phyloP scores from a whole-genome alignment of 53 echinoderm and acorn worm species.

The Holothuria scabra region DNA sequence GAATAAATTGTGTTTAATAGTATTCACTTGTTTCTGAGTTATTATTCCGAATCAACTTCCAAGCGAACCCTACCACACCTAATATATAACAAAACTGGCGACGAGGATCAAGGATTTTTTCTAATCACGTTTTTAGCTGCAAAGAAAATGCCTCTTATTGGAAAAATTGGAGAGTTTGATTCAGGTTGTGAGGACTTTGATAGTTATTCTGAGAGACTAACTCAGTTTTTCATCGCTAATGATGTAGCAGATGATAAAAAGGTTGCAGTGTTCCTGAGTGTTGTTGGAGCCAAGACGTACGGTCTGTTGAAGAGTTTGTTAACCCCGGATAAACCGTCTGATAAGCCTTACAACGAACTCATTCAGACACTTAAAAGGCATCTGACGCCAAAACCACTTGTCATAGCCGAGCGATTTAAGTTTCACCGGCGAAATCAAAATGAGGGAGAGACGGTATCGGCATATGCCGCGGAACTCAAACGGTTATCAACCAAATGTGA shows the following conservation, averaged over 20 bases:
- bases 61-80: no score
- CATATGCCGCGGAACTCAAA: conserved; percentile 41
- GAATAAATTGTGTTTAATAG: no score
- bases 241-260: neutral
- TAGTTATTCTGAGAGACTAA: conserved; percentile 16
- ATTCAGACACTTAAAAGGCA: neutral
- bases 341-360: conserved; percentile 5
- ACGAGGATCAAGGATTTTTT: no score
- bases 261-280: conserved; percentile 3
- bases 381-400: no score
- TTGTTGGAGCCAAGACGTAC: conserved; percentile 3
- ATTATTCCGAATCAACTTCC: no score
- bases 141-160: conserved; percentile 25
- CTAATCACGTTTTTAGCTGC: no score
- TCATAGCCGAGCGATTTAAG: no score
- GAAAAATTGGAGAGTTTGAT: conserved; percentile 12
- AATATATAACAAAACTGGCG: no score
- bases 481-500: conserved; percentile 62
- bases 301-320: neutral
- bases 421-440: neutral
- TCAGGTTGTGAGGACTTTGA: conserved; percentile 4
- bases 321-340: neutral
- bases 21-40: no score
- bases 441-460: neutral
- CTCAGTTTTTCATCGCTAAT: conserved; percentile 9